Conservation (phyloP, 2,113 vertebrate genomes). For the Rhombomys opimus region DNA sequence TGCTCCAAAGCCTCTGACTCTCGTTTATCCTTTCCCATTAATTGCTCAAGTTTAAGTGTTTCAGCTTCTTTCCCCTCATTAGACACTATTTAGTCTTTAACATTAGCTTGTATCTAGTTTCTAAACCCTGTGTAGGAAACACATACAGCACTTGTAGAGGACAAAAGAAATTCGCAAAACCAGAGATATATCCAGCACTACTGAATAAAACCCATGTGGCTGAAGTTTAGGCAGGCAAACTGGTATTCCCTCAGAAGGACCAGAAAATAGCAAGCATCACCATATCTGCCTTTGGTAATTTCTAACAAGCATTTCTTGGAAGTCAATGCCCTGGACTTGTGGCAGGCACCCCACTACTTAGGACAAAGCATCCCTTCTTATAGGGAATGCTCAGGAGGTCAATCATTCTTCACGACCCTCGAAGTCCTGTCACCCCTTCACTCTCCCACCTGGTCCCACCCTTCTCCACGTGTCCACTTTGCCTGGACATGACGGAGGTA, state of each 20-base stretch:
- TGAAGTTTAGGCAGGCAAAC: background rate
- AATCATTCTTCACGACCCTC: background rate
- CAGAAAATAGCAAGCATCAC: background rate
- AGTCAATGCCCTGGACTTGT: background rate
- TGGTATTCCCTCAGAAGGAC: background rate
- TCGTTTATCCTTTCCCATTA: background rate
- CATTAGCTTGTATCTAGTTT: background rate
- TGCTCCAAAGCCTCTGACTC: background rate
- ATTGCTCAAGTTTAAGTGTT: background rate
- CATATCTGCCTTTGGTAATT: background rate
- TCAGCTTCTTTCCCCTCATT: background rate
- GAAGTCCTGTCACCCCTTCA: background rate
- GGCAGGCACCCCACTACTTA: background rate
- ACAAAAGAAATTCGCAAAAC: background rate
- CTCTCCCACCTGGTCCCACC: background rate
- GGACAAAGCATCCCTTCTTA: background rate
- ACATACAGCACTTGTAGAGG: background rate
- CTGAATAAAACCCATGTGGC: background rate
- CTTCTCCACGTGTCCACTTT: background rate
- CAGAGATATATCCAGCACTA: background rate
- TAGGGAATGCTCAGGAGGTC: background rate
- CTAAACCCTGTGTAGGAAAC: background rate
- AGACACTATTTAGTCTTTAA: background rate
- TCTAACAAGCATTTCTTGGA: conserved; percentile 3
- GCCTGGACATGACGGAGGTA: background rate